Conservation (phyloP, 1,140 invertebrate species). For the Marisa cornuarietis region DNA sequence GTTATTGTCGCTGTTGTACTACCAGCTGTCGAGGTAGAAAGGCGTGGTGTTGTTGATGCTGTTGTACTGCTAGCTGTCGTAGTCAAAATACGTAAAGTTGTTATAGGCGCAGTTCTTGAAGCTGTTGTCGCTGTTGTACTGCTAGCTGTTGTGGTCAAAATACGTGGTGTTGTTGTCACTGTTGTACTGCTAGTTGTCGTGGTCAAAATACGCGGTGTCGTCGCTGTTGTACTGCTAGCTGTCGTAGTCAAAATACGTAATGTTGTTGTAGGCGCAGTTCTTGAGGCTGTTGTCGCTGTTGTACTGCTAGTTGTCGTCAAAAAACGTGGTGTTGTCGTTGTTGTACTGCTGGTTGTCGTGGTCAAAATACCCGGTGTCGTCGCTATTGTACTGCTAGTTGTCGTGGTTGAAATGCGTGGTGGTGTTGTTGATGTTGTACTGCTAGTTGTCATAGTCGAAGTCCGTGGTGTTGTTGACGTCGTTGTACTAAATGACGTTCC, state of each 20-base stretch:
- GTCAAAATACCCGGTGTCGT: not conserved
- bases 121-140: not conserved
- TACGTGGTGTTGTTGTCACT: not conserved
- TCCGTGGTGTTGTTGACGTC: not conserved
- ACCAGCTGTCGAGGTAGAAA: not conserved
- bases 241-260: not conserved
- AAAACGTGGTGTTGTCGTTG: constrained; percentile 9
- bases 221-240: not conserved
- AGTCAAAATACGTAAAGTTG: too few relatives aligned
- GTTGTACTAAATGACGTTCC: not conserved
- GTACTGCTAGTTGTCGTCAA: constrained; percentile 16
- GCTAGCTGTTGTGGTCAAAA: not conserved
- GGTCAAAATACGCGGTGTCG: not conserved
- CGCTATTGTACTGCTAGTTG: constrained; percentile 6
- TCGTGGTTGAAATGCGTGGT: constrained; percentile 7
- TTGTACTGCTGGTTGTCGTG: constrained; percentile 25
- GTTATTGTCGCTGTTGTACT: not conserved
- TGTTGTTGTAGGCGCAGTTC: not conserved
- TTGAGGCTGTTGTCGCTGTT: constrained; percentile 14
- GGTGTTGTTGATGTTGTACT: not conserved
- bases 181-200: not conserved
- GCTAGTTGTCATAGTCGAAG: not conserved
- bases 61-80: not conserved
- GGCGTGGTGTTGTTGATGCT: not conserved
- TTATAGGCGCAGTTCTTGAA: too few relatives aligned